Evolutionary conservation across 2,888 invertebrate genomes (phyloP).

Genomic region (Drosophila kuntzei): DNA sequence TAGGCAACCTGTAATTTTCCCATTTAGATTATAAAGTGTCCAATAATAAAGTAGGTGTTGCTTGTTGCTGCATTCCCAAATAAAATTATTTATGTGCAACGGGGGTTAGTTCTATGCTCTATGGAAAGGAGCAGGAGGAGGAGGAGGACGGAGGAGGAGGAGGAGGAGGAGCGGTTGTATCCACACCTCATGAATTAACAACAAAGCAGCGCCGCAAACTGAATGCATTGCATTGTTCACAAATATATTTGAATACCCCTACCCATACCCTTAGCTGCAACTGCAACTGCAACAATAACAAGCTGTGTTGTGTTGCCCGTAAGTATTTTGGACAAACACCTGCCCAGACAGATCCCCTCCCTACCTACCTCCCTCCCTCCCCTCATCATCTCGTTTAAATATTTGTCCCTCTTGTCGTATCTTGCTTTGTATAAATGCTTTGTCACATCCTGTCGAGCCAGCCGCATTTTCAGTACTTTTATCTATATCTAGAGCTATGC

Average conservation of each 20-base stretch:
- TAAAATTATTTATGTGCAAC: slow-evolving; percentile 64
- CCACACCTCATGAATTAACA: slow-evolving; percentile 80
- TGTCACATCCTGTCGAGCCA: slow-evolving; percentile 57
- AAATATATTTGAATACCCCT: slow-evolving; percentile 30
- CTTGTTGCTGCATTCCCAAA: slow-evolving; percentile 49
- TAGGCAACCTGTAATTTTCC: slow-evolving; percentile 82
- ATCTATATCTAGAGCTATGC: slow-evolving; percentile 46
- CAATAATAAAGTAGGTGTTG: slow-evolving; percentile 82
- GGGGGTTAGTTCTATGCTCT: no score
- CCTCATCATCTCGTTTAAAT: slow-evolving; percentile 24
- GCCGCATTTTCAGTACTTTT: slow-evolving; percentile 29
- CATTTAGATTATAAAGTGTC: slow-evolving; percentile 78
- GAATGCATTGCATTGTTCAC: slow-evolving; percentile 71
- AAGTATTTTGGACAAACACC: slow-evolving; percentile 52
- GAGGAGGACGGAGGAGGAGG: neutral
- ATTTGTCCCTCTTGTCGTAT: slow-evolving; percentile 33
- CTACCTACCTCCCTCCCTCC: neutral
- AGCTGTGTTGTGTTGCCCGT: neutral
- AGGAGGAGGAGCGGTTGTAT: slow-evolving; percentile 12
- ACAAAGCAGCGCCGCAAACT: slow-evolving; percentile 68
- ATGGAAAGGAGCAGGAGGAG: neutral
- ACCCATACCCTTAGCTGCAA: neutral
- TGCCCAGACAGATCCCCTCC: slow-evolving; percentile 19
- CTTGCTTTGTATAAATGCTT: slow-evolving; percentile 33
- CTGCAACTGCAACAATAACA: slow-evolving; percentile 5